Evolutionary conservation across 1,140 invertebrate species (phyloP).

Genomic region (Zaprionus nigranus): DNA sequence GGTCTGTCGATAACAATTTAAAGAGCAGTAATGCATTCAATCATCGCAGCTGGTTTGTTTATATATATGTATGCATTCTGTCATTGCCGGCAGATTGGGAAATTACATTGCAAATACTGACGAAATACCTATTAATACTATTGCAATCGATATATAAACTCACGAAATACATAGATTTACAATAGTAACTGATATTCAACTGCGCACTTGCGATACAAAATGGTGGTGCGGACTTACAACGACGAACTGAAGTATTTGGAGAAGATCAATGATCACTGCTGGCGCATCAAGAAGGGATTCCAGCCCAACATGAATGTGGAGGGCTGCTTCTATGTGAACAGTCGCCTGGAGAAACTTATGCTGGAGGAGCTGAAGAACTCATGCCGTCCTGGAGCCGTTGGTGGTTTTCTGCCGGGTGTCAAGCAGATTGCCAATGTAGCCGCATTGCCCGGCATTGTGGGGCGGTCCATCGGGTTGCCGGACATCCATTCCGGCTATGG

Average conservation of each 20-base stretch:
- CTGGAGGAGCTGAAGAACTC: conserved; percentile 97
- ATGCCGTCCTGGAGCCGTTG: conserved; percentile 93
- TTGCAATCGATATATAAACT: background rate
- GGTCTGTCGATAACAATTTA: background rate
- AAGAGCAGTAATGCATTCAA: background rate
- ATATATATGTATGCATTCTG: background rate
- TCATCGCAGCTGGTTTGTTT: conserved; percentile 13
- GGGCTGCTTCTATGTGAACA: conserved; percentile 99
- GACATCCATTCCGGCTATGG: conserved; percentile 99
- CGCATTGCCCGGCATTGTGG: conserved; percentile 98
- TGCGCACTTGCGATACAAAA: conserved; percentile 83
- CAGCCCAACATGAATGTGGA: conserved; percentile 99
- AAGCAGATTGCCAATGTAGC: conserved; percentile 99
- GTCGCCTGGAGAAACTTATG: conserved; percentile 97
- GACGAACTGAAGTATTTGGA: conserved; percentile 98
- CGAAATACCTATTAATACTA: conserved; percentile 41
- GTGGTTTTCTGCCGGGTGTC: conserved; percentile 98
- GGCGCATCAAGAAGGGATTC: conserved; percentile 99
- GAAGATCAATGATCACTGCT: conserved; percentile 92
- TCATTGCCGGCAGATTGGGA: conserved; percentile 20
- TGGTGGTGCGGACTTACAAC: conserved; percentile 96
- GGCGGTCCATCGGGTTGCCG: conserved; percentile 95
- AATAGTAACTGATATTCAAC: background rate
- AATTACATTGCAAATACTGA: conserved; percentile 39
- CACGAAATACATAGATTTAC: background rate